Conservation (phyloP, 2,888 invertebrate species). For the Junonia oenone region DNA sequence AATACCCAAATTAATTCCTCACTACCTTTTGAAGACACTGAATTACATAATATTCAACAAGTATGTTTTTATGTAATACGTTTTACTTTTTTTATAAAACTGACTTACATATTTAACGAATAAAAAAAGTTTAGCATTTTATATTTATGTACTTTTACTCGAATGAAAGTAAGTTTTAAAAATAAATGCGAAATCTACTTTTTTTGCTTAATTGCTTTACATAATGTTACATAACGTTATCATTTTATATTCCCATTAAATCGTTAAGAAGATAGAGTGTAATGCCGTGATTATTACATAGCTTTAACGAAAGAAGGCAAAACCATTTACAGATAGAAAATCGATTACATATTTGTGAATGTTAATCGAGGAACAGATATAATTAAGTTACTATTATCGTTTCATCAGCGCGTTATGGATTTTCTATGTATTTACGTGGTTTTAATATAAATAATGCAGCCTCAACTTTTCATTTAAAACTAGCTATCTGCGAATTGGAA, state of each 20-base stretch:
- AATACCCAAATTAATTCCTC: not conserved
- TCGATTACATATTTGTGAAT: slow-evolving; percentile 9
- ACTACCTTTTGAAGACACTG: not conserved
- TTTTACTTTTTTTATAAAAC: not conserved
- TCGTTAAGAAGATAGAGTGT: slow-evolving; percentile 1
- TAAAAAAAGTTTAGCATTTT: not conserved
- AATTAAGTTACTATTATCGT: slow-evolving; percentile 8
- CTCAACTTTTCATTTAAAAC: not conserved
- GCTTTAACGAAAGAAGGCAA: slow-evolving; percentile 3
- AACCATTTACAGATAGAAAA: slow-evolving; percentile 7
- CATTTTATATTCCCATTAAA: not conserved
- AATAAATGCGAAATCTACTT: not conserved
- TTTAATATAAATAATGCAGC: not conserved
- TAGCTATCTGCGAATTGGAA: not conserved
- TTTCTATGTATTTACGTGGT: not conserved
- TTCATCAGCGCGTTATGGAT: slow-evolving; percentile 4
- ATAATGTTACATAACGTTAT: not conserved
- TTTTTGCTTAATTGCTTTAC: not conserved
- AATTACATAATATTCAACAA: not conserved
- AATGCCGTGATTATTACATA: not conserved
- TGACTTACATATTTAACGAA: not conserved
- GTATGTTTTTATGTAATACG: not conserved
- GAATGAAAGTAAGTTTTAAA: not conserved
- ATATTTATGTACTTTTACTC: not conserved
- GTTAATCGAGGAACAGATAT: slow-evolving; percentile 5